Conservation (phyloP, 1,140 invertebrate species). For the Drosophila virilis region DNA sequence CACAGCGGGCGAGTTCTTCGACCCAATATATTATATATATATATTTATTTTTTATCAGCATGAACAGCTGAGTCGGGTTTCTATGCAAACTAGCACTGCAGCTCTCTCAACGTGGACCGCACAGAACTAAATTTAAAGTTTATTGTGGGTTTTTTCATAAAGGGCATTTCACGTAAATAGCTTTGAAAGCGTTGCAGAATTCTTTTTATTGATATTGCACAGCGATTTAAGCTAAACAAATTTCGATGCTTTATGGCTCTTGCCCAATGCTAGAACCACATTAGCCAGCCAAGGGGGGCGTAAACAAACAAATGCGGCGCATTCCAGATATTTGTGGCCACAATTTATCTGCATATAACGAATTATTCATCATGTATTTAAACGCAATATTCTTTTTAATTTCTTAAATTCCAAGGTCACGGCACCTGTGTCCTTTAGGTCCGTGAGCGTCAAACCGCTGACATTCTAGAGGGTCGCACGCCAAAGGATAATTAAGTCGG, state of each 20-base stretch:
- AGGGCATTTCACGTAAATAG: neutral
- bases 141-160: too few relatives aligned
- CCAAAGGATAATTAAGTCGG: slow-evolving; percentile 48
- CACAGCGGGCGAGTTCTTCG: too few relatives aligned
- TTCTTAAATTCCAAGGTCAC: neutral
- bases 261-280: neutral
- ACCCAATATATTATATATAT: too few relatives aligned
- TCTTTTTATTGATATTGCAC: neutral
- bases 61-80: too few relatives aligned
- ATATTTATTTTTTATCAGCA: too few relatives aligned
- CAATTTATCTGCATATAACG: slow-evolving; percentile 19
- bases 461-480: slow-evolving; percentile 39
- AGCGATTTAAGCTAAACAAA: slow-evolving; percentile 7
- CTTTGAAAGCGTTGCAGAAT: neutral
- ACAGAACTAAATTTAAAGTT: too few relatives aligned
- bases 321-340: slow-evolving; percentile 21
- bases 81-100: too few relatives aligned
- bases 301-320: slow-evolving; percentile 35
- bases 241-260: neutral
- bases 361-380: slow-evolving; percentile 4
- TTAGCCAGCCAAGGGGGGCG: slow-evolving; percentile 16
- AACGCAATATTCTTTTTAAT: neutral
- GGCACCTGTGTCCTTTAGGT: slow-evolving; percentile 23
- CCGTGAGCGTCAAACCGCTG: slow-evolving; percentile 13
- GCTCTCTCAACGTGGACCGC: too few relatives aligned